Evolutionary conservation across 2,113 vertebrate species (phyloP).

Genomic region (Corythoichthys intestinalis): DNA sequence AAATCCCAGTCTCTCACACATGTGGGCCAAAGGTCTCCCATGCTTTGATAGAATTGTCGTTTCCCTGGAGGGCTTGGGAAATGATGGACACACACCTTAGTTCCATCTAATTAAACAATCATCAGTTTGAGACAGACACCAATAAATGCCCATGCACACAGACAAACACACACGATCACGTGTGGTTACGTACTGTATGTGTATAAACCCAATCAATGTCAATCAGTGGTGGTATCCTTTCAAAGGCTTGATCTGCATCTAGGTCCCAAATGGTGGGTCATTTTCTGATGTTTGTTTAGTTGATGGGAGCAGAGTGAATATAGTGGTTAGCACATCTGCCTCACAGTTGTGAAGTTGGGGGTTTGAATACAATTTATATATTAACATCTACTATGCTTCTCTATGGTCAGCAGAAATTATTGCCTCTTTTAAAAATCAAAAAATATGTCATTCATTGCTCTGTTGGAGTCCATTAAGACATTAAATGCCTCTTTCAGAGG

Average conservation of each 20-base stretch:
- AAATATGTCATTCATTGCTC: not conserved
- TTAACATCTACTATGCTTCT: too few relatives aligned
- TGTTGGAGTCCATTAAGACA: not conserved
- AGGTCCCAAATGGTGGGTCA: not conserved
- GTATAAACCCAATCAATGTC: not conserved
- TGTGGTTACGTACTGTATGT: not conserved
- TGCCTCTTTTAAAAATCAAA: not conserved
- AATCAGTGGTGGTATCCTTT: not conserved
- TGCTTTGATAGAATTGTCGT: constrained; percentile 31
- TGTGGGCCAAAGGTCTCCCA: constrained; percentile 16
- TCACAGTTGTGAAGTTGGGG: too few relatives aligned
- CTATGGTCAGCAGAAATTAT: not conserved
- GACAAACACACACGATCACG: not conserved
- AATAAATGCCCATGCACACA: constrained; percentile 7
- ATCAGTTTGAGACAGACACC: constrained; percentile 28
- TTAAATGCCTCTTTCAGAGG: too few relatives aligned
- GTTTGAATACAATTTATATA: too few relatives aligned
- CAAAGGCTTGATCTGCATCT: not conserved
- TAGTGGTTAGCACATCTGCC: too few relatives aligned
- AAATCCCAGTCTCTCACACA: not conserved
- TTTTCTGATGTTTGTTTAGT: not conserved
- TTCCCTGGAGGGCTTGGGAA: constrained; percentile 21
- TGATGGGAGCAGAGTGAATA: too few relatives aligned
- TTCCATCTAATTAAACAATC: constrained; percentile 39
- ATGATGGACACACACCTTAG: constrained; percentile 29